phyloP scores from a whole-genome alignment of 2,888 invertebrate genomes.

The Andrena haemorrhoa region DNA sequence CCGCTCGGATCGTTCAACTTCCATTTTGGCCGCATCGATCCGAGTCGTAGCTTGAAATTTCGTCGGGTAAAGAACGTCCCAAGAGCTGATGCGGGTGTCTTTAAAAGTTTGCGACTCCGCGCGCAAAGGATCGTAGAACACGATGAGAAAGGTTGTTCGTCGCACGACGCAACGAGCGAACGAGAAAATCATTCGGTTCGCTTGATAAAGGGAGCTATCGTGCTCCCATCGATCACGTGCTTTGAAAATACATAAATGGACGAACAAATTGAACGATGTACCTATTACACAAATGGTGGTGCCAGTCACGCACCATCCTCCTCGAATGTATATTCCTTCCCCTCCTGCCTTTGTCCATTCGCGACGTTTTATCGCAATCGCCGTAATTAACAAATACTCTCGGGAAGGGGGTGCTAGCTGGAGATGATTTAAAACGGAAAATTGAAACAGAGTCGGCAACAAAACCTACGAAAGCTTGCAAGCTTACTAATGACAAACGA shows the following conservation, averaged over 20 bases:
- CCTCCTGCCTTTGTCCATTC: slow-evolving; percentile 13
- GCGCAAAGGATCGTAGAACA: slow-evolving; percentile 12
- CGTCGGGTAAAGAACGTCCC: not conserved
- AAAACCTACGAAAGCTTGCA: slow-evolving; percentile 33
- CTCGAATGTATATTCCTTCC: not conserved
- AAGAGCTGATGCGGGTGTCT: not conserved
- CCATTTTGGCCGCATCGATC: slow-evolving; percentile 19
- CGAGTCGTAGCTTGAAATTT: slow-evolving; percentile 18
- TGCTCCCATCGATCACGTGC: not conserved
- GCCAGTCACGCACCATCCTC: not conserved
- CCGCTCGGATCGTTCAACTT: not conserved
- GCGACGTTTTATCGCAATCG: slow-evolving; percentile 36
- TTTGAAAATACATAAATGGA: not conserved
- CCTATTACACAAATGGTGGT: not conserved
- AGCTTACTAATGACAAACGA: slow-evolving; percentile 60
- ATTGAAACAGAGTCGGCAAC: slow-evolving; percentile 35
- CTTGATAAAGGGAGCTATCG: too few relatives aligned
- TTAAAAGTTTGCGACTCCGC: slow-evolving; percentile 27
- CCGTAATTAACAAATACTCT: slow-evolving; percentile 42
- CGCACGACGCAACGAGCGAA: not conserved
- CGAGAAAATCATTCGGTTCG: not conserved
- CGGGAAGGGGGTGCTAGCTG: too few relatives aligned
- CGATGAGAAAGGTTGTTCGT: slow-evolving; percentile 29
- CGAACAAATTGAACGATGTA: not conserved
- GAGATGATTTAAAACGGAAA: slow-evolving; percentile 48